These are phyloP conservation scores for Fulica atra DNA, from an alignment of 2,113 vertebrate species.

Conservation along the genomic window DNA sequence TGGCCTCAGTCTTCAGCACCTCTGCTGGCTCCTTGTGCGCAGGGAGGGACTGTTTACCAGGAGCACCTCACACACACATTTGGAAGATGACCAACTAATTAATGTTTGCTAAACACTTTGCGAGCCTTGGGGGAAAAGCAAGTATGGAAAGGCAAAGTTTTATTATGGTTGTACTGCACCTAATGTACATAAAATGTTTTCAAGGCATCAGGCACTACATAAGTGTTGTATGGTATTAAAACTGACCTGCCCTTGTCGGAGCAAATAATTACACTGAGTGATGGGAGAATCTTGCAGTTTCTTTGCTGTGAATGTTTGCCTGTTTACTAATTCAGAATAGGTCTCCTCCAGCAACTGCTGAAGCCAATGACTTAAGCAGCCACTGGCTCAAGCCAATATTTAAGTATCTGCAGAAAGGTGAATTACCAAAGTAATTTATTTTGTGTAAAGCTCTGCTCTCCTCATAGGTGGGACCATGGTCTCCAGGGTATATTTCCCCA, in stretches of 20 bases:
- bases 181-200: slow-evolving; percentile 33
- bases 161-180: not conserved
- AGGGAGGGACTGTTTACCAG: slow-evolving; percentile 15
- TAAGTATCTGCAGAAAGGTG: not conserved
- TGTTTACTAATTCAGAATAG: slow-evolving; percentile 48
- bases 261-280: slow-evolving; percentile 30
- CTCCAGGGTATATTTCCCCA: not conserved
- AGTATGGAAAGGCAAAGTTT: slow-evolving; percentile 31
- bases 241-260: slow-evolving; percentile 34
- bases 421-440: slow-evolving; percentile 25
- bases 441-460: not conserved
- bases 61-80: slow-evolving; percentile 21
- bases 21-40: not conserved
- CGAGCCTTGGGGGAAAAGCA: slow-evolving; percentile 1
- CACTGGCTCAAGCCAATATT: not conserved
- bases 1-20: not conserved
- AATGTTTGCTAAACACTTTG: slow-evolving; percentile 3
- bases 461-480: not conserved
- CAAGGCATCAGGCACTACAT: slow-evolving; percentile 17
- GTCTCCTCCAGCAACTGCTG: not conserved
- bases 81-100: slow-evolving; percentile 65
- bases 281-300: slow-evolving; percentile 39
- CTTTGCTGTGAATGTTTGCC: slow-evolving; percentile 12
- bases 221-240: slow-evolving; percentile 41
- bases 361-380: slow-evolving; percentile 13